A percentile compares a stretch with the other conserved stretches of the same genome.
phyloP scores from a whole-genome alignment of 2,113 vertebrate genomes.

The Vicugna pacos region DNA sequence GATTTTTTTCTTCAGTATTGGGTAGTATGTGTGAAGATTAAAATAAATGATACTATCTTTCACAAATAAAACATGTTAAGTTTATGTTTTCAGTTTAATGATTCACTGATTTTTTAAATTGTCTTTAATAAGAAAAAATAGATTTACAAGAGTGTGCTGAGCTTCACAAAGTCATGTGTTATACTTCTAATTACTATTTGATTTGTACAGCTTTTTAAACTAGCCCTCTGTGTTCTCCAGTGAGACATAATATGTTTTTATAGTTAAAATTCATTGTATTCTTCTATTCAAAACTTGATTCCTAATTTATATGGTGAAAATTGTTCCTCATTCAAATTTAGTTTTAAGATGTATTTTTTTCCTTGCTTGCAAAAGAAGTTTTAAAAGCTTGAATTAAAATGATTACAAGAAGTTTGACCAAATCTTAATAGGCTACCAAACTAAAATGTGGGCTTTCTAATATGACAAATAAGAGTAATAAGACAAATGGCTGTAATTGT shows the following conservation, averaged over 20 bases:
- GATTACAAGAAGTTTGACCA: not conserved
- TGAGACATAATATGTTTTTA: not conserved
- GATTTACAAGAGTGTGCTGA: not conserved
- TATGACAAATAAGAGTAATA: constrained; percentile 33
- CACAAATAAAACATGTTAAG: not conserved
- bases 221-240: not conserved
- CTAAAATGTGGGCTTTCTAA: constrained; percentile 25
- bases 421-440: constrained; percentile 35
- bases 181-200: constrained; percentile 26
- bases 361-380: not conserved
- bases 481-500: constrained; percentile 64
- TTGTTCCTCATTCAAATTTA: not conserved
- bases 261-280: constrained; percentile 41
- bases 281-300: not conserved
- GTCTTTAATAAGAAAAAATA: constrained; percentile 30
- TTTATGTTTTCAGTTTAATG: not conserved
- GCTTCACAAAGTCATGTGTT: not conserved
- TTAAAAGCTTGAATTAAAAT: constrained; percentile 35
- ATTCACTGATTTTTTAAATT: not conserved
- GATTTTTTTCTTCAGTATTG: not conserved
- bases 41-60: not conserved
- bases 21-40: not conserved
- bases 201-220: not conserved
- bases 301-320: not conserved
- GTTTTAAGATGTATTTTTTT: not conserved